Percentiles rank a stretch among this genome's conserved stretches.
Conservation (phyloP, 2,888 invertebrate genomes). For the Rhynchonema sp. region DNA sequence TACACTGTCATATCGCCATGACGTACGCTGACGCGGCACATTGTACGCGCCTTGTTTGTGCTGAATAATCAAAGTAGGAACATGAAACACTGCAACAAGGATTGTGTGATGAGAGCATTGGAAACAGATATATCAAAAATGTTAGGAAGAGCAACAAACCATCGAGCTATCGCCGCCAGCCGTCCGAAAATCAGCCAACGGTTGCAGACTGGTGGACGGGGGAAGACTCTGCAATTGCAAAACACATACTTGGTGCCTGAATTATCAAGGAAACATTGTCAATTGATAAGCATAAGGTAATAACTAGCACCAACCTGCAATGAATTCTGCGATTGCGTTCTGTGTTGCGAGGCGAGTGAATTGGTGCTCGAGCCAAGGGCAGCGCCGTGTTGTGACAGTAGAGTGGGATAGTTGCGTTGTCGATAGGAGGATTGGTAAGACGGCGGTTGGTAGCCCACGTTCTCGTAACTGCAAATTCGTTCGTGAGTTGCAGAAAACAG, state of each 20-base stretch:
- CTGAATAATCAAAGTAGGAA: too few species aligned
- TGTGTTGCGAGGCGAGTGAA: constrained; percentile 4
- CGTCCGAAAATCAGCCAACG: constrained; percentile 4
- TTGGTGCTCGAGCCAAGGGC: constrained; percentile 5
- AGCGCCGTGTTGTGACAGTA: constrained; percentile 8
- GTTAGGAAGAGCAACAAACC: too few species aligned
- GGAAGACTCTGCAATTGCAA: background rate
- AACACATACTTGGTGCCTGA: too few species aligned
- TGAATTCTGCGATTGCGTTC: constrained; percentile 8
- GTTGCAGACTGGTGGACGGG: background rate
- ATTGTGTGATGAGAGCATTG: too few species aligned
- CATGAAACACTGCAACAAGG: too few species aligned
- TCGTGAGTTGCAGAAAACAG: background rate
- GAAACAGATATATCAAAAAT: too few species aligned
- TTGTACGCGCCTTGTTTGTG: constrained; percentile 10
- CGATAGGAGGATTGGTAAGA: constrained; percentile 22
- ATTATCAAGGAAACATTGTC: too few species aligned
- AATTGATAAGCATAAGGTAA: too few species aligned
- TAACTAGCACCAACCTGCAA: constrained; percentile 12
- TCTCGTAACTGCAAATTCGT: constrained; percentile 14
- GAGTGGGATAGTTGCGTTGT: constrained; percentile 21
- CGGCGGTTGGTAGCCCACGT: constrained; percentile 20
- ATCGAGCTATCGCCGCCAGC: background rate
- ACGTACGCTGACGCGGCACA: constrained; percentile 8
- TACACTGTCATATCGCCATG: constrained; percentile 2